Evolutionary conservation across 2,888 invertebrate genomes (phyloP).

Genomic region (Macroteleia sp.): DNA sequence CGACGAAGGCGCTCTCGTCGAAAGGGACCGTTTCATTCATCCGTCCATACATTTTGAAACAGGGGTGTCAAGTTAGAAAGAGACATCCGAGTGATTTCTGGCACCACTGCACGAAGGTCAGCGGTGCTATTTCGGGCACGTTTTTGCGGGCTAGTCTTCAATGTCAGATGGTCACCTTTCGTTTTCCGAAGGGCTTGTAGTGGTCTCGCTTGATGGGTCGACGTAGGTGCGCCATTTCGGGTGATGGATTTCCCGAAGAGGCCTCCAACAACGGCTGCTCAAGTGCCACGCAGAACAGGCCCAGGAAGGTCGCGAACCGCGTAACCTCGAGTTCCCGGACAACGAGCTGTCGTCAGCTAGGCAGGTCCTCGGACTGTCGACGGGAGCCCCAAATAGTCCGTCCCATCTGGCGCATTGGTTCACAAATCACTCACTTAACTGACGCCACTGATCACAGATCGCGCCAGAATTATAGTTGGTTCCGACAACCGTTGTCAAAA

Average conservation of each 20-base stretch:
- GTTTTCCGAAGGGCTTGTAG: slow-evolving; percentile 81
- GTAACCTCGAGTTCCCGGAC: slow-evolving; percentile 40
- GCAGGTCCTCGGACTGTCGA: slow-evolving; percentile 73
- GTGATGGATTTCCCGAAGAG: slow-evolving; percentile 8
- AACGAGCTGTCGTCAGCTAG: slow-evolving; percentile 76
- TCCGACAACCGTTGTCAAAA: too few relatives aligned
- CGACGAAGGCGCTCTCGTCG: slow-evolving; percentile 1
- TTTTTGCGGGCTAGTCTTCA: slow-evolving; percentile 34
- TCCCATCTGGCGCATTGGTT: slow-evolving; percentile 72
- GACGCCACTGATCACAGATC: too few relatives aligned
- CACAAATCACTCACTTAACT: slow-evolving; percentile 31
- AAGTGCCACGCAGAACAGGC: slow-evolving; percentile 25
- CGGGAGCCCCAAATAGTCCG: slow-evolving; percentile 69
- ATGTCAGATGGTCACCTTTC: slow-evolving; percentile 76
- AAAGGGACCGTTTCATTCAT: slow-evolving; percentile 15
- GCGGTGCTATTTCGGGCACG: slow-evolving; percentile 36
- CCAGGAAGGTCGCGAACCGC: slow-evolving; percentile 21
- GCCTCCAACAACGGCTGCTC: slow-evolving; percentile 21
- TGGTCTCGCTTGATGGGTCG: slow-evolving; percentile 77
- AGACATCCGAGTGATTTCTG: slow-evolving; percentile 20
- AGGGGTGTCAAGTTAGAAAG: neutral
- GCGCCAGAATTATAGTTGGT: neutral
- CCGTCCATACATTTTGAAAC: neutral
- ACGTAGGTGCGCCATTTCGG: slow-evolving; percentile 79
- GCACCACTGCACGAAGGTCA: slow-evolving; percentile 41